Evolutionary conservation across 2,888 invertebrate genomes (phyloP), one percentile per base, ranked within the genome.

Genomic region (Synanthedon tipuliformis): DNA sequence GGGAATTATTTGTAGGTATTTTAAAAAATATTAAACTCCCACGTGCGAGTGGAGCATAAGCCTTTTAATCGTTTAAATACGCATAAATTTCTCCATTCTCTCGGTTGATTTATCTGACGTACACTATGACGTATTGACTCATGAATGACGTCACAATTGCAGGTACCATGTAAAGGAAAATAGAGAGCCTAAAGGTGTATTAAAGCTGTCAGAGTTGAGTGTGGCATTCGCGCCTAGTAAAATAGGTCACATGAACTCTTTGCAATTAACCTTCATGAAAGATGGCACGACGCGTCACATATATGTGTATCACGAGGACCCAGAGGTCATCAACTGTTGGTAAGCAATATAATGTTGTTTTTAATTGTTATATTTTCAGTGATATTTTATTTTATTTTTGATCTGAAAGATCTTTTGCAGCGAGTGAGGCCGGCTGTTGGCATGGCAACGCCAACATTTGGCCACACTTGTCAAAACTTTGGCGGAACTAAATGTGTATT

Each of bases 261-360:
- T 96, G 78, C 96, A 96, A 83, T 81, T 97, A 45, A 94, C 95
- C 1, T 96, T 93, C 69, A 89, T 95, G 75, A 94, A 94, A 71
- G 94, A 95, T 57, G 95, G 95, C 1, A 91, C 93, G 3, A 96
- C 96, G 1, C 82, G 96, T 58, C 95, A 95, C 69, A 92, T 97
- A 62, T 97, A 93, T 74, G 92, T 96, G 1, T 94, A 95, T 72
- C 94, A 95, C 61, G 94, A 95, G 61, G 94, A 94, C 62, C 91
- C 95, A 1, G 94, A 95, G 85, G 92, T 93, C 51, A 94, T 95
- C 56, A 93, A 92, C 48, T 94, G 94, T 75, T 96, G 96, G 96
- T 90, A 81, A 73, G 80, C 75, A 16, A 34, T 34, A 34, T 45
- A n/a, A 13, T 45, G 10, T 0, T 45, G 13, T 45, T 54, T 23